Conservation (phyloP, 2,113 vertebrate species). For the Catagonus wagneri region DNA sequence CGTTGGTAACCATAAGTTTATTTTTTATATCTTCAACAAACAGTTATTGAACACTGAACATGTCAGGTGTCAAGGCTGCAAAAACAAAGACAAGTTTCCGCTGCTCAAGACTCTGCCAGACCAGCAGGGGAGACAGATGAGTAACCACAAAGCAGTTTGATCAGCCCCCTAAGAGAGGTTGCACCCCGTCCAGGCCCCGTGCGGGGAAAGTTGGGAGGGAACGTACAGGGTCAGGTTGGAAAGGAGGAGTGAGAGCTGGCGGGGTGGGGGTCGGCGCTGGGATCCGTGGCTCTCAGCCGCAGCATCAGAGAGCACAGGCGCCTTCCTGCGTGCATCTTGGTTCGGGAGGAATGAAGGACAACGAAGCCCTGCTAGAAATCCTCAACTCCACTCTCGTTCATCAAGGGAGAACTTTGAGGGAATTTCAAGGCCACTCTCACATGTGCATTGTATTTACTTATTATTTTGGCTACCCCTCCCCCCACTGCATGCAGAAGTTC, state of each 20-base stretch:
- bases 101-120: background rate
- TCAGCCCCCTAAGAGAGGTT: background rate
- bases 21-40: background rate
- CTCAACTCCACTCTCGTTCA: accelerated
- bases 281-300: background rate
- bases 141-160: background rate
- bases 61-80: background rate
- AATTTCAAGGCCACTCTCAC: background rate
- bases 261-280: no score
- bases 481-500: no score
- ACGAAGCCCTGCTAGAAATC: background rate
- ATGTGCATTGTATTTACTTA: no score
- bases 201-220: no score
- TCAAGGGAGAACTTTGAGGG: background rate
- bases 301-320: background rate
- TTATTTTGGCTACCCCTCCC: no score
- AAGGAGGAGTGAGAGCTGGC: background rate
- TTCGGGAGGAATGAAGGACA: background rate
- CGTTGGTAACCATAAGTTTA: no score
- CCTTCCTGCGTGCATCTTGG: no score
- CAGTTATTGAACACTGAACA: background rate
- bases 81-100: background rate
- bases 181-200: no score
- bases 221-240: background rate
- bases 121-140: background rate